Evolutionary conservation across 2,113 vertebrate genomes (phyloP), one percentile per base, ranked within the genome.

Genomic region (Cheilinus undulatus): DNA sequence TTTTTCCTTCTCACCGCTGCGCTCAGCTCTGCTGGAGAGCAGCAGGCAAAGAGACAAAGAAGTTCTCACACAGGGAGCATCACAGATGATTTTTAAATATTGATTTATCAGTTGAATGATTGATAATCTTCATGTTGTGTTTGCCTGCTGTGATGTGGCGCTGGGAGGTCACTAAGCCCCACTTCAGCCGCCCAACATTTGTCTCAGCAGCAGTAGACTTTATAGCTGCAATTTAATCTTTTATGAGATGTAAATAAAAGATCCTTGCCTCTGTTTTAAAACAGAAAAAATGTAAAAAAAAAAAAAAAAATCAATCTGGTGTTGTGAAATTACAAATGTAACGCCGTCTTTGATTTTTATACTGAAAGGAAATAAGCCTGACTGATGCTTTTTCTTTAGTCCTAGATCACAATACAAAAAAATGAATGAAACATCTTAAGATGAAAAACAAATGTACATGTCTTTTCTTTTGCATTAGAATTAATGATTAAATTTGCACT

Each of bases 11-110:
- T 46, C 52, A 9, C 24, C 38, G 15, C 14, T 24, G 53, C 20
- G 58, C 27, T 63, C 20, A 48, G 45, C 45, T 12, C 51, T 14
- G 40, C 45, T 42, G 70, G 43, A 43, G 45, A 58, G 61, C 57
- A 64, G 62, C 45, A 45, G 38, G 4, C 23, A 45, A 50, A 7
- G 60, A 59, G 11, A 22, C 46, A 38, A 57, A 59, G 27, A 53
- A 22, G 8, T 38, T 60, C 13, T 27, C 13, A 57, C 14, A 32
- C 42, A 51, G 42, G 42, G 60, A 50, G 64, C 40, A 46, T 36
- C 45, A 43, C 53, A 53, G 68, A 63, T 42, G 14, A 27, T 14
- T 13, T 45, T 17, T 53, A 28, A 46, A 22, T 45, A 65, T 27
- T 22, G 22, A 49, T 59, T 43, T 17, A 30, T 53, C 49, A 53